These are phyloP conservation scores for Aethes cnicana DNA, from an alignment of 2,888 invertebrate species.

Conservation along the genomic window DNA sequence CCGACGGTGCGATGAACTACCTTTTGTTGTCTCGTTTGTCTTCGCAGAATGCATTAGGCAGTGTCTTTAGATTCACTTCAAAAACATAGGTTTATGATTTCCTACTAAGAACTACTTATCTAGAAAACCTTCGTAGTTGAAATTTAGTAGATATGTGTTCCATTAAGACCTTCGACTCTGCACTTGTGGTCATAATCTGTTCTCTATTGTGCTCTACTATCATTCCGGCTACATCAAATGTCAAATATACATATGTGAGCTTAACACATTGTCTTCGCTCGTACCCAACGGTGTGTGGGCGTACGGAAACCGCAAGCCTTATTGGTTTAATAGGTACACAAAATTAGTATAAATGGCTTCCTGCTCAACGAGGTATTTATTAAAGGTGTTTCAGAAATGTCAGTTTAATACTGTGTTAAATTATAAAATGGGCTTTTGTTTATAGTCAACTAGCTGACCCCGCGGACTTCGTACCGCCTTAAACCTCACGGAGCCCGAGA, in stretches of 20 bases:
- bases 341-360: conserved; percentile 13
- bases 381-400: no score
- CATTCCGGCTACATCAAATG: no score
- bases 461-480: no score
- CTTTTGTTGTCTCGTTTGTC: no score
- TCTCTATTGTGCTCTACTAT: no score
- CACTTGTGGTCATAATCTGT: no score
- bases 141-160: background rate
- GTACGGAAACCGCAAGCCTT: conserved; percentile 13
- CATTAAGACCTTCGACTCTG: background rate
- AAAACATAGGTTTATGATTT: conserved; percentile 1
- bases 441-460: no score
- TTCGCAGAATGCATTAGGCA: background rate
- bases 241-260: conserved; percentile 2
- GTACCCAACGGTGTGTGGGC: conserved; percentile 14
- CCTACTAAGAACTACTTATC: background rate
- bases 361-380: conserved; percentile 7
- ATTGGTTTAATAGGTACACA: conserved; percentile 5
- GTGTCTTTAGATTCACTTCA: background rate
- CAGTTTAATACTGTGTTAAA: no score
- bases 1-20: background rate
- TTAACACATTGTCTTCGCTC: conserved; percentile 15
- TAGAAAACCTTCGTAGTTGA: background rate
- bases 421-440: no score
- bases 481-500: no score